Percentiles rank a stretch among this genome's conserved stretches.
These are phyloP conservation scores for Ochlodes sylvanus DNA, from an alignment of 2,888 invertebrate genomes.

Conservation along the genomic window DNA sequence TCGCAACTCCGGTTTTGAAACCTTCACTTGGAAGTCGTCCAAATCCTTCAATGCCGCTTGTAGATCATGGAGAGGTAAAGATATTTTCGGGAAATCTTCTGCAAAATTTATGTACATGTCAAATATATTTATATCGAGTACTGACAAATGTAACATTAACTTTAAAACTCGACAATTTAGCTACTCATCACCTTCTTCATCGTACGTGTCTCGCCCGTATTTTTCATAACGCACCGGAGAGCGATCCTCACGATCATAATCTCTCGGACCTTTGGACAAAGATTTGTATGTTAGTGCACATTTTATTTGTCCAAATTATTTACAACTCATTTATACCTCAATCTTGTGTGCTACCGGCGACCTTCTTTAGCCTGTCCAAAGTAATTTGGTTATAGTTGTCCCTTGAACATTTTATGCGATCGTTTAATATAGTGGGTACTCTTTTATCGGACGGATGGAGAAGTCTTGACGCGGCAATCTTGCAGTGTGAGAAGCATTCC, in stretches of 20 bases:
- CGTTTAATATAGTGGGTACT: too few relatives aligned
- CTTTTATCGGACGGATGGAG: too few relatives aligned
- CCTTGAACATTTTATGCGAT: too few relatives aligned
- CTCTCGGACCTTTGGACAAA: conserved; percentile 52
- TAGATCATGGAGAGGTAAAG: conserved; percentile 74
- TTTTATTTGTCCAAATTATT: not conserved
- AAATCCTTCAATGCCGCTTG: conserved; percentile 74
- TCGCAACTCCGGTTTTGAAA: conserved; percentile 60
- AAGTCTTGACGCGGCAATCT: too few relatives aligned
- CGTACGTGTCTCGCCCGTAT: conserved; percentile 54
- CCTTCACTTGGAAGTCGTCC: conserved; percentile 69
- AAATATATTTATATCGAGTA: not conserved
- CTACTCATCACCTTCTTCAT: conserved; percentile 61
- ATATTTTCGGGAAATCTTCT: conserved; percentile 78
- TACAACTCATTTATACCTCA: too few relatives aligned
- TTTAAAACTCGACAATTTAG: not conserved
- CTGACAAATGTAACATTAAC: not conserved
- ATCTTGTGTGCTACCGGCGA: not conserved
- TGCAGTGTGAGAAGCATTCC: too few relatives aligned
- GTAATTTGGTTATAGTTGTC: too few relatives aligned
- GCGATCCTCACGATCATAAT: conserved; percentile 58
- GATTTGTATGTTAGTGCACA: not conserved
- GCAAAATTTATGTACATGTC: conserved; percentile 40
- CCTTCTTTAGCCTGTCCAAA: not conserved
- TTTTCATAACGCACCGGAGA: conserved; percentile 60